Evolutionary conservation across 1,140 invertebrate genomes (phyloP).

Genomic region (Dermatophagoides farinae): DNA sequence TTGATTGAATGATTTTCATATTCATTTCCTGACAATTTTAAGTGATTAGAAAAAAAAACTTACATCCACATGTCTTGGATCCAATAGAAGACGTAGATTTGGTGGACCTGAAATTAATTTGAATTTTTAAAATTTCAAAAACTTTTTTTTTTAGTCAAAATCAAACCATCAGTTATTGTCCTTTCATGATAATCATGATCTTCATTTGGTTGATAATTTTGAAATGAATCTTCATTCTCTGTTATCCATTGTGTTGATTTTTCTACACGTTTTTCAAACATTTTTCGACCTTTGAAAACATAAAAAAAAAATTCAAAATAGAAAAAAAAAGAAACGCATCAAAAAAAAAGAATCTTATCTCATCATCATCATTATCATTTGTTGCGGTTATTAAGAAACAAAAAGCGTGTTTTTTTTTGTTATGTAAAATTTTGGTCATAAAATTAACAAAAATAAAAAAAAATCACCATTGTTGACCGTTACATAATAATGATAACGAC

Average conservation of each 20-base stretch:
- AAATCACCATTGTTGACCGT: not conserved
- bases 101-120: slow-evolving; percentile 21
- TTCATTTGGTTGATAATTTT: not conserved
- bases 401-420: too few species aligned
- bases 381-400: too few species aligned
- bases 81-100: slow-evolving; percentile 50
- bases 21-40: too few species aligned
- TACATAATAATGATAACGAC: not conserved
- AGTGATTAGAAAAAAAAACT: not conserved
- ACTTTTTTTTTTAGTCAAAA: not conserved
- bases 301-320: not conserved
- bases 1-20: too few species aligned
- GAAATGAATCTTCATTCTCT: not conserved
- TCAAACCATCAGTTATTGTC: slow-evolving; percentile 5
- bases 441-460: too few species aligned
- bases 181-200: slow-evolving; percentile 3
- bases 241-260: slow-evolving; percentile 7
- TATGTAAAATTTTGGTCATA: too few species aligned
- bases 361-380: too few species aligned
- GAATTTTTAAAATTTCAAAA: not conserved
- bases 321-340: not conserved
- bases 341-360: not conserved
- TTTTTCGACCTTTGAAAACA: not conserved
- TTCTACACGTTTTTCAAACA: slow-evolving; percentile 7
- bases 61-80: slow-evolving; percentile 47